phyloP scores from a whole-genome alignment of 2,797 vertebrate species.

The Oceanodroma leucorhoa region DNA sequence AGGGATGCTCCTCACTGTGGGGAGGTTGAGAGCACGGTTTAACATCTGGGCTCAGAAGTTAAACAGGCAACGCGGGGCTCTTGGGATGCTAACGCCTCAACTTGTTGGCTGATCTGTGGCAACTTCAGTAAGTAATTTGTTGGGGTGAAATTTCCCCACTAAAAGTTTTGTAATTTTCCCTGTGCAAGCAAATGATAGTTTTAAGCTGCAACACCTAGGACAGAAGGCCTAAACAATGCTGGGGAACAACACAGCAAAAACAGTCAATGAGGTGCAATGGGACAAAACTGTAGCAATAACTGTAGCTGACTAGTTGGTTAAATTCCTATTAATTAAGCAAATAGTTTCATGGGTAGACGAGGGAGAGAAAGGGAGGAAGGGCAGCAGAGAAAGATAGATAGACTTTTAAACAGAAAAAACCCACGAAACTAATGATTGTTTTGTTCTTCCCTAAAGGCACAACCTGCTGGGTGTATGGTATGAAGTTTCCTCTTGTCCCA shows the following conservation, averaged over 20 bases:
- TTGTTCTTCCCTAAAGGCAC: not conserved
- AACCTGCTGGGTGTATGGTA: not conserved
- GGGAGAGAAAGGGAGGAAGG: not conserved
- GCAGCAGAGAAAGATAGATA: not conserved
- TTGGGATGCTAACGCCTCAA: not conserved
- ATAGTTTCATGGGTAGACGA: not conserved
- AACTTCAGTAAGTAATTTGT: not conserved
- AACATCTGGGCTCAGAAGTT: not conserved
- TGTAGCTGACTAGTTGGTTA: not conserved
- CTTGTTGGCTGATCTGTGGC: not conserved
- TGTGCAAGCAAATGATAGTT: not conserved
- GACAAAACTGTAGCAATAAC: not conserved
- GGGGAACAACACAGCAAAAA: not conserved
- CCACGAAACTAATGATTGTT: not conserved
- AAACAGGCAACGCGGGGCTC: accelerated
- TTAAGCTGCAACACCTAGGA: not conserved
- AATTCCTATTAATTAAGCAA: not conserved
- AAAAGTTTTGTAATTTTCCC: not conserved
- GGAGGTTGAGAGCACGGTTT: not conserved
- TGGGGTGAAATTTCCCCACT: not conserved
- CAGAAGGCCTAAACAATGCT: not conserved
- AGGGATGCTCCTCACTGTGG: not conserved
- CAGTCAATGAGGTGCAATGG: not conserved
- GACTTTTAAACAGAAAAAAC: not conserved
- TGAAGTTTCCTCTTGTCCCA: not conserved